Conservation (phyloP, 1,140 invertebrate species). For the Drosophila quadrilineata region DNA sequence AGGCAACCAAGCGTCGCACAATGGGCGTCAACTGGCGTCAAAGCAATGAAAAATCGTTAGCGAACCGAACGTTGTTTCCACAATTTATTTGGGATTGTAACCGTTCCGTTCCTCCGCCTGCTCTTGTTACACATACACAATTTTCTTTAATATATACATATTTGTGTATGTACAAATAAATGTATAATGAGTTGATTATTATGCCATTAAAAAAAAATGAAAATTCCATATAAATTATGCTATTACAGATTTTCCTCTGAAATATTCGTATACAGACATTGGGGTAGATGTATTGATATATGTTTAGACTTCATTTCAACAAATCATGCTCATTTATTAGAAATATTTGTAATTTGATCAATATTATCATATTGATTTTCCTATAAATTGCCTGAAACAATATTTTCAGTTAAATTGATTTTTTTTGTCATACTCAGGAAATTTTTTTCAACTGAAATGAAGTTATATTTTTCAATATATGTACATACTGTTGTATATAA, state of each 20-base stretch:
- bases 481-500: no score
- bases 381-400: no score
- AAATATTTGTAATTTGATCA: no score
- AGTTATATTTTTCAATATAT: no score
- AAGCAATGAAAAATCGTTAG: constrained; percentile 2
- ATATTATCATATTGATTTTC: no score
- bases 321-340: no score
- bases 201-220: constrained; percentile 2
- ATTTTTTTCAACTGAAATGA: no score
- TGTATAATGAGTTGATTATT: constrained; percentile 23
- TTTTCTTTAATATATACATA: no score
- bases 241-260: constrained; percentile 1
- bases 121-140: not conserved
- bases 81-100: constrained; percentile 15
- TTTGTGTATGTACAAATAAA: not conserved
- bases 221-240: constrained; percentile 16
- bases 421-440: no score
- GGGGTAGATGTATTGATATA: not conserved
- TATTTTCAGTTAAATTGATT: no score
- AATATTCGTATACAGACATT: not conserved
- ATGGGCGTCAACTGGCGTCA: constrained; percentile 36
- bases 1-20: constrained; percentile 57
- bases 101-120: not conserved
- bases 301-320: no score
- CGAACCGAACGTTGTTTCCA: constrained; percentile 4